These are phyloP conservation scores for Lasioglossum oenotherae DNA, from an alignment of 2,888 invertebrate species.

Conservation along the genomic window DNA sequence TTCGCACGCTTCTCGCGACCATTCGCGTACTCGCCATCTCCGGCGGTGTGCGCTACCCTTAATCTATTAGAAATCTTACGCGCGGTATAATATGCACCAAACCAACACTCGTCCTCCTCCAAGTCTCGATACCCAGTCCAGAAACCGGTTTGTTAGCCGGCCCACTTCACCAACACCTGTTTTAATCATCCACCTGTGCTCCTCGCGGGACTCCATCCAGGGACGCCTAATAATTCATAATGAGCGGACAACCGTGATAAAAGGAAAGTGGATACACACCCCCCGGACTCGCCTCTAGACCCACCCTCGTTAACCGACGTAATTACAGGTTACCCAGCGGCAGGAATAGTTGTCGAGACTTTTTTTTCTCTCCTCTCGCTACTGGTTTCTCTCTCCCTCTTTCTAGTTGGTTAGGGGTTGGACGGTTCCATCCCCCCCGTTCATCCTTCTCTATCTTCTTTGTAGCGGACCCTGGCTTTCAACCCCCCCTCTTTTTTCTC, in stretches of 20 bases:
- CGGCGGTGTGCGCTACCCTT: not conserved
- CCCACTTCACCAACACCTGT: constrained; percentile 57
- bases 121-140: not conserved
- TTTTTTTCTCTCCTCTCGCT: constrained; percentile 44
- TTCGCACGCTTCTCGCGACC: not conserved
- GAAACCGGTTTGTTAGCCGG: not conserved
- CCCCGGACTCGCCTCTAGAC: not conserved
- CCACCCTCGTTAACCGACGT: constrained; percentile 58
- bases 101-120: not conserved
- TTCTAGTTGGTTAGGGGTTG: not conserved
- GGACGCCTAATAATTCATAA: constrained; percentile 52
- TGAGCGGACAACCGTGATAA: constrained; percentile 29
- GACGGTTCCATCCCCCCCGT: not conserved
- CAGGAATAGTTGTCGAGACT: constrained; percentile 60
- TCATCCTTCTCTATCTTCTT: not conserved
- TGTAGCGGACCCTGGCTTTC: not conserved
- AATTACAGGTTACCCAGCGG: constrained; percentile 56
- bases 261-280: constrained; percentile 40
- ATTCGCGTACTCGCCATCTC: not conserved
- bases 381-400: not conserved
- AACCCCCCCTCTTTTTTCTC: not conserved
- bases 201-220: constrained; percentile 27
- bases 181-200: constrained; percentile 67
- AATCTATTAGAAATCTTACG: not conserved
- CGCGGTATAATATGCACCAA: not conserved